Conservation (phyloP, 2,113 vertebrate genomes). For the Misgurnus mizolepis region DNA sequence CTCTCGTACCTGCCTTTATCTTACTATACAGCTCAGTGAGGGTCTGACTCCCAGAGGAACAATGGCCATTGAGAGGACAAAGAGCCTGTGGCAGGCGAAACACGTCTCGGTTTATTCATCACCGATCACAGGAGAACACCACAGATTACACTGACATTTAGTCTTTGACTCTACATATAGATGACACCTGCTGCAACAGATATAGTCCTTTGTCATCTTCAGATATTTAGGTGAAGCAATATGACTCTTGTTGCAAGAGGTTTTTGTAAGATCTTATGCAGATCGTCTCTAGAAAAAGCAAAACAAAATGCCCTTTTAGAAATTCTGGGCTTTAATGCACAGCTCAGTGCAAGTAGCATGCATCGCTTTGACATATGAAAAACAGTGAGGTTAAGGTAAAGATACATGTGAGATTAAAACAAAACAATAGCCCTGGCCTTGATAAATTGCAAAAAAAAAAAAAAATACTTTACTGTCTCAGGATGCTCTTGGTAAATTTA, state of each 20-base stretch:
- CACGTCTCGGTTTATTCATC: slow-evolving; percentile 37
- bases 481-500: background rate
- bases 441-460: background rate
- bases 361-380: too few species aligned
- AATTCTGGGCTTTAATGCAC: too few species aligned
- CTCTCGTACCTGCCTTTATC: slow-evolving; percentile 23
- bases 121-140: slow-evolving; percentile 27
- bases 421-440: background rate
- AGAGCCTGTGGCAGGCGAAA: slow-evolving; percentile 1
- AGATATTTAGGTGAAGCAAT: background rate
- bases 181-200: slow-evolving; percentile 1
- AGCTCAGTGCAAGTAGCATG: too few species aligned
- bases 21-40: slow-evolving; percentile 23
- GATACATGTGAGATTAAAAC: background rate
- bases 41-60: slow-evolving; percentile 9
- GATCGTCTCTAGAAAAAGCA: background rate
- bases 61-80: slow-evolving; percentile 27
- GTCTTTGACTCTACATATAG: slow-evolving; percentile 5
- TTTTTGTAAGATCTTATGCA: background rate
- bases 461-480: background rate
- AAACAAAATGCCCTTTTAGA: background rate
- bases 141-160: slow-evolving; percentile 34
- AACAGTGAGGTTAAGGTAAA: background rate
- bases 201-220: slow-evolving; percentile 6
- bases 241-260: background rate